These are phyloP conservation scores for Eulacestoma nigropectus DNA, from an alignment of 2,113 vertebrate species.

Conservation along the genomic window DNA sequence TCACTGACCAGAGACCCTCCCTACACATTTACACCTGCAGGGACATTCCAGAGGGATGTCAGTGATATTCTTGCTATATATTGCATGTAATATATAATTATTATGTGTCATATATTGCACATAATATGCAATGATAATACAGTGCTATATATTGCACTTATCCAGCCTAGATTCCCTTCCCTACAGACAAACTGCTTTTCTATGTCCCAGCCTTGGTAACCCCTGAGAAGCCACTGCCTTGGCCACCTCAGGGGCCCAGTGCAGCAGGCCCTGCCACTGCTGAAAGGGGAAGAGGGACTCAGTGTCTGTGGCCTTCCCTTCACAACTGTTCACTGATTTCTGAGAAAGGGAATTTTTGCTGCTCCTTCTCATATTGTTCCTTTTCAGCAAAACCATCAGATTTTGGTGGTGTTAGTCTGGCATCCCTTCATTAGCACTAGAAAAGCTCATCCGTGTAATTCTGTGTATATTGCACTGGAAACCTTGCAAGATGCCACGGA, in stretches of 20 bases:
- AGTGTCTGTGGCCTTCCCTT: neutral
- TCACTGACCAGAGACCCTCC: neutral
- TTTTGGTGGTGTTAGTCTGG: neutral
- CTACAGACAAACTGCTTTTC: neutral
- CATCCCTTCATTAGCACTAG: neutral
- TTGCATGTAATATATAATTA: neutral
- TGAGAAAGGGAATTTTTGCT: neutral
- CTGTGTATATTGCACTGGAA: neutral
- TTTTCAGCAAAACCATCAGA: neutral
- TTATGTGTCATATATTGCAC: neutral
- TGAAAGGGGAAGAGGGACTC: neutral
- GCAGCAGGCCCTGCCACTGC: neutral
- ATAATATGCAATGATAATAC: too few species aligned
- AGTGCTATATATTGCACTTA: neutral
- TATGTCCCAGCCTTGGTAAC: neutral
- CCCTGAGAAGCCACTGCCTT: neutral
- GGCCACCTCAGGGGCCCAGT: neutral
- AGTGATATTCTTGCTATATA: neutral
- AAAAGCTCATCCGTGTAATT: neutral
- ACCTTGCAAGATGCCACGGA: neutral
- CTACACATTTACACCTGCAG: neutral
- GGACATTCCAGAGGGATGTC: neutral
- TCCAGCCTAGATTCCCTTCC: neutral
- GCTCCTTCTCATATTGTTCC: neutral
- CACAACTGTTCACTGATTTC: neutral